phyloP scores from a whole-genome alignment of 2,888 invertebrate species.

The Trichacis sp. region DNA sequence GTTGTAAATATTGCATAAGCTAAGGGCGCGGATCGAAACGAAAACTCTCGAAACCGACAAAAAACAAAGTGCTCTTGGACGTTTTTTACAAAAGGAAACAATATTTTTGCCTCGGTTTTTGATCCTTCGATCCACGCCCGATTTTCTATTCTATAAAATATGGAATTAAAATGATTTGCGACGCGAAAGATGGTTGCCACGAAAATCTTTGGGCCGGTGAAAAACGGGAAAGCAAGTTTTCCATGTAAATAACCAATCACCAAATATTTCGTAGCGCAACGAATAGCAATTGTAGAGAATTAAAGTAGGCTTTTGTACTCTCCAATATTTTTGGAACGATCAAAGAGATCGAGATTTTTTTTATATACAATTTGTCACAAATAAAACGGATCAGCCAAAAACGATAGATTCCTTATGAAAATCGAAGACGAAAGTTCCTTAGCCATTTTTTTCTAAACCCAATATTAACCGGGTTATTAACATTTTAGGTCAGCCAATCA shows the following conservation, averaged over 20 bases:
- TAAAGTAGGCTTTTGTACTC: neutral
- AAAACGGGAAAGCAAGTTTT: neutral
- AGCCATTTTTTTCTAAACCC: no score
- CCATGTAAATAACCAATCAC: neutral
- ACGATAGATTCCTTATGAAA: no score
- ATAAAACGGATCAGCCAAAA: no score
- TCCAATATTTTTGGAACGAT: neutral
- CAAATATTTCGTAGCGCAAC: conserved; percentile 16
- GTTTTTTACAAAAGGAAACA: neutral
- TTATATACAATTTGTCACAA: no score
- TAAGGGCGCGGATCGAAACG: neutral
- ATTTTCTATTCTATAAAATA: neutral
- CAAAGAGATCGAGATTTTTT: no score
- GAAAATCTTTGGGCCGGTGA: neutral
- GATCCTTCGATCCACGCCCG: neutral
- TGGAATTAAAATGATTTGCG: no score
- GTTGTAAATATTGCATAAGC: neutral
- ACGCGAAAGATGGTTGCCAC: neutral
- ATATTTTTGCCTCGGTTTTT: no score
- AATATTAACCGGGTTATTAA: no score
- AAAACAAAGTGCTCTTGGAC: neutral
- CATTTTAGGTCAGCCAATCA: no score
- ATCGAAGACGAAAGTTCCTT: no score
- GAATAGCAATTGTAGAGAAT: conserved; percentile 9
- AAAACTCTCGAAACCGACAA: no score